Evolutionary conservation across 2,113 vertebrate species (phyloP).

Genomic region (Oriolus oriolus): DNA sequence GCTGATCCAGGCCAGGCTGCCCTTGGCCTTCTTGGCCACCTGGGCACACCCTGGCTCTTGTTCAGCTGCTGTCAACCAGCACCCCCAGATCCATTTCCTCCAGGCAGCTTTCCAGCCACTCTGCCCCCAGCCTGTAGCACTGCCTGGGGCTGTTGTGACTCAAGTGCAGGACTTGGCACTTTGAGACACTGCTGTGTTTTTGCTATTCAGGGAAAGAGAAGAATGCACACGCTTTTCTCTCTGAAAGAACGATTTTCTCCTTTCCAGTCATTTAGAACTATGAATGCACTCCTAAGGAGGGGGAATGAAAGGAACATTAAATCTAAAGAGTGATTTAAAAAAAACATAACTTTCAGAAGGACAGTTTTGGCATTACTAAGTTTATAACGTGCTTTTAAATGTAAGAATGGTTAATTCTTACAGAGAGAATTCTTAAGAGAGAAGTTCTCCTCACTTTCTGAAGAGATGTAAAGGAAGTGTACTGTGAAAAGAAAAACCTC

Average conservation of each 20-base stretch:
- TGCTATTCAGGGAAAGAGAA: background rate
- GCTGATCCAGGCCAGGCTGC: background rate
- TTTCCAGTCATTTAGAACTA: background rate
- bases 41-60: background rate
- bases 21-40: too few species aligned
- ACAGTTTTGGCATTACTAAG: background rate
- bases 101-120: background rate
- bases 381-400: background rate
- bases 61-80: background rate
- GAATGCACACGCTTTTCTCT: background rate
- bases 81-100: background rate
- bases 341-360: background rate
- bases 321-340: background rate
- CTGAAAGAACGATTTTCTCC: background rate
- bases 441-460: background rate
- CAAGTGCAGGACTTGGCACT: background rate
- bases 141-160: background rate
- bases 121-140: background rate
- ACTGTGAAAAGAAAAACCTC: background rate
- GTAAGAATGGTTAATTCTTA: background rate
- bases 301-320: background rate
- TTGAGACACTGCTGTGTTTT: background rate
- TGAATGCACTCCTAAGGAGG: background rate
- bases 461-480: background rate
- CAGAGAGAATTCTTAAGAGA: too few species aligned